These are phyloP conservation scores for Oligia strigilis DNA, from an alignment of 2,888 invertebrate genomes.

Conservation along the genomic window DNA sequence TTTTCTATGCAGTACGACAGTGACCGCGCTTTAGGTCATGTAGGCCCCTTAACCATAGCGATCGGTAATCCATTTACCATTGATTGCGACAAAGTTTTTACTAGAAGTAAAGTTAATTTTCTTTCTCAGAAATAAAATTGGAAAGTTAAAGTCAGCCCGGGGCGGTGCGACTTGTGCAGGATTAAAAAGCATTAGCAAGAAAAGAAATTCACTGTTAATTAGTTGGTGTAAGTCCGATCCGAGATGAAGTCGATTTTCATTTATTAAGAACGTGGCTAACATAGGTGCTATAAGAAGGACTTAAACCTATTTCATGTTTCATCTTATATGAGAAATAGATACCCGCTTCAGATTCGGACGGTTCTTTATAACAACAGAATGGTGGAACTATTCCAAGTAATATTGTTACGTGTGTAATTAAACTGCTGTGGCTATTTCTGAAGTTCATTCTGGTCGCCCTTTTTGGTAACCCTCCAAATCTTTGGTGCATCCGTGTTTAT, in stretches of 20 bases:
- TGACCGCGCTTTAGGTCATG: no score
- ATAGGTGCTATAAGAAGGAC: no score
- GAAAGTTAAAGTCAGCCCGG: background rate
- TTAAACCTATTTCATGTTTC: no score
- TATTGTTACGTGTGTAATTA: constrained; percentile 10
- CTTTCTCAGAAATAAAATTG: background rate
- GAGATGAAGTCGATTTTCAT: no score
- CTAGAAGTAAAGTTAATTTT: background rate
- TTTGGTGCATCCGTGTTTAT: constrained; percentile 3
- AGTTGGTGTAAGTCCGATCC: constrained; percentile 7
- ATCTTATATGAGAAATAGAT: no score
- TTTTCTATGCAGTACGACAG: no score
- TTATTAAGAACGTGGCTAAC: no score
- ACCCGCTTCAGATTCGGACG: no score
- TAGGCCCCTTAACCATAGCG: no score
- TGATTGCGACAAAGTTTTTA: background rate
- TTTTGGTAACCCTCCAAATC: constrained; percentile 50
- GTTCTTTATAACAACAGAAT: background rate
- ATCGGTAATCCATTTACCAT: background rate
- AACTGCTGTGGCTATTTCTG: constrained; percentile 32
- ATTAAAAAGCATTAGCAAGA: constrained; percentile 11
- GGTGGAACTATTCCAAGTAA: constrained; percentile 39
- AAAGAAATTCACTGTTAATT: constrained; percentile 25
- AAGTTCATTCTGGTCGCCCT: background rate
- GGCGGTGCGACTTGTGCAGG: background rate